phyloP scores from a whole-genome alignment of 2,113 vertebrate genomes.

The Siniperca knerii region DNA sequence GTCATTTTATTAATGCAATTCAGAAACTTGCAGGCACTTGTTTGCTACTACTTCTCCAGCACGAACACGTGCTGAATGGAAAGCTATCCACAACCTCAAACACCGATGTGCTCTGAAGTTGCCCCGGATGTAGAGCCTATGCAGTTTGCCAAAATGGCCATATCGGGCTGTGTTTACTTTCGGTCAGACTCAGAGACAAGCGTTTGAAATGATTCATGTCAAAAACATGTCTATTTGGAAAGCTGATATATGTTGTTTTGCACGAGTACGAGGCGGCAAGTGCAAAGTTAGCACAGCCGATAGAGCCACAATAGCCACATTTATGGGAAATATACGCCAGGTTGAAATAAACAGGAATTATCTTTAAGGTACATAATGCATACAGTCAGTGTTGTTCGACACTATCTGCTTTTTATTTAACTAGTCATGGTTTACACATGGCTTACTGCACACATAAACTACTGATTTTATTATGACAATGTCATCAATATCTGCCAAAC shows the following conservation, averaged over 20 bases:
- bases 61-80: too few relatives aligned
- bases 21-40: too few relatives aligned
- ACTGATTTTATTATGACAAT: conserved; percentile 1
- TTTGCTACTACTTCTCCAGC: too few relatives aligned
- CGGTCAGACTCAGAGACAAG: neutral
- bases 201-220: neutral
- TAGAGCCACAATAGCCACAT: neutral
- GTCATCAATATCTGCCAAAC: conserved; percentile 11
- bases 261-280: neutral
- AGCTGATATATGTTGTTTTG: neutral
- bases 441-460: neutral
- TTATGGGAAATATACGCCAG: neutral
- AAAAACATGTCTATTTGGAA: neutral
- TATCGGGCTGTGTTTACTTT: too few relatives aligned
- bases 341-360: neutral
- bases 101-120: too few relatives aligned
- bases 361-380: neutral
- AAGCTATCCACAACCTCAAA: too few relatives aligned
- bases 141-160: too few relatives aligned
- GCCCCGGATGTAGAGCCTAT: too few relatives aligned
- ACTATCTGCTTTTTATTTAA: neutral
- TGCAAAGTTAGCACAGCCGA: too few relatives aligned
- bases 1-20: too few relatives aligned
- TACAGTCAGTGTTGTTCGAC: neutral
- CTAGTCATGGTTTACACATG: neutral